A percentile compares a stretch with the other conserved stretches of the same genome.
phyloP scores from a whole-genome alignment of 2,113 vertebrate genomes.

The Rostratula benghalensis region DNA sequence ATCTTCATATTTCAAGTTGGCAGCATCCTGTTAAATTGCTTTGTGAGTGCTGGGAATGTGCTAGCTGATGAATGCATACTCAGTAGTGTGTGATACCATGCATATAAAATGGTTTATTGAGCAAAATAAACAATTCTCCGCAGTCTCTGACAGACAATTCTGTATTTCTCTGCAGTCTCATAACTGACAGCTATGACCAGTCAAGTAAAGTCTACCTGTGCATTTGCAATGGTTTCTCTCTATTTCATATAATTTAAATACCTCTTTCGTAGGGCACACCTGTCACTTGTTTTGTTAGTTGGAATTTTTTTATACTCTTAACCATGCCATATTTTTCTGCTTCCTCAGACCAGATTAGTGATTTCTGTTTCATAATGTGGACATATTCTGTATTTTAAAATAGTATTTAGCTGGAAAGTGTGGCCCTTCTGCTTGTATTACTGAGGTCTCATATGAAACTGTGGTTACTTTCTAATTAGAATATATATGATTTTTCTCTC shows the following conservation, averaged over 20 bases:
- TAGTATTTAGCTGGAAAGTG: not conserved
- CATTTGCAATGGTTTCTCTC: not conserved
- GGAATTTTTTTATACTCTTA: not conserved
- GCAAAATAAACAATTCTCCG: constrained; percentile 52
- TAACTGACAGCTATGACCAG: constrained; percentile 9
- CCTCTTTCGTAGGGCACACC: not conserved
- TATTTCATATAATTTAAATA: not conserved
- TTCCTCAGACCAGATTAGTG: not conserved
- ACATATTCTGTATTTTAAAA: not conserved
- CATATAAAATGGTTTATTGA: constrained; percentile 59
- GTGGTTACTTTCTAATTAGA: not conserved
- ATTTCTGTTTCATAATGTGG: not conserved
- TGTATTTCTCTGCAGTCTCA: constrained; percentile 2
- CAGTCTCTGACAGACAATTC: constrained; percentile 8
- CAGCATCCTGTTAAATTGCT: constrained; percentile 26
- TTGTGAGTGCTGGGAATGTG: not conserved
- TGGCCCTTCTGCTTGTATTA: not conserved
- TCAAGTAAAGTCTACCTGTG: not conserved
- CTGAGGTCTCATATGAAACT: not conserved
- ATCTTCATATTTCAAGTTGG: constrained; percentile 21
- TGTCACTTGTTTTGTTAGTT: not conserved
- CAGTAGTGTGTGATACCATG: constrained; percentile 19
- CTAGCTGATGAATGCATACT: constrained; percentile 34
- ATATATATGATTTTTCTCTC: not conserved
- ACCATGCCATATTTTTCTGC: not conserved